Conservation (phyloP, 2,113 vertebrate genomes). For the Psophia crepitans region DNA sequence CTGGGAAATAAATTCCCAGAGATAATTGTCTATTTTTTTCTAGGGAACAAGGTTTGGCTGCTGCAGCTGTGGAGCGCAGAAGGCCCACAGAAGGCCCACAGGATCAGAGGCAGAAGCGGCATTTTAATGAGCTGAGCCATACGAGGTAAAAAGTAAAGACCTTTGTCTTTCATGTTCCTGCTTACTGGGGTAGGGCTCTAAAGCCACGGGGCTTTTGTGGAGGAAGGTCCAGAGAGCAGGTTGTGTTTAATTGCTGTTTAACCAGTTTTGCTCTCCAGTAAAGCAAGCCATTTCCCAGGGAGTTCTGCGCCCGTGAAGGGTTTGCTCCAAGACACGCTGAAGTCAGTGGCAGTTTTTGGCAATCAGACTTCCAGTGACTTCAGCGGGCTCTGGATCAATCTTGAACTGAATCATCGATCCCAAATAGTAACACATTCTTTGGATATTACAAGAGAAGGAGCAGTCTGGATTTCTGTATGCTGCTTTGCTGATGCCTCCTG, state of each 20-base stretch:
- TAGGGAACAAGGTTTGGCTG: conserved; percentile 20
- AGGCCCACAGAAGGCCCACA: conserved; percentile 59
- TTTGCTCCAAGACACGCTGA: neutral
- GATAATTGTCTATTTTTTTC: conserved; percentile 47
- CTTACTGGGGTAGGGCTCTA: neutral
- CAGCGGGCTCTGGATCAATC: neutral
- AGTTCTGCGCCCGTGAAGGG: neutral
- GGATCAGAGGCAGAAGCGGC: conserved; percentile 56
- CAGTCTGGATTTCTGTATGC: neutral
- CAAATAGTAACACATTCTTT: neutral
- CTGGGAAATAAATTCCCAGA: conserved; percentile 59
- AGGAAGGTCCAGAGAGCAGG: neutral
- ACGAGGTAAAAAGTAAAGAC: neutral
- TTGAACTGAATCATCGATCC: neutral
- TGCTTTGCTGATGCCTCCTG: neutral
- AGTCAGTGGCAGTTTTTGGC: neutral
- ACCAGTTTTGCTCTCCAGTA: neutral
- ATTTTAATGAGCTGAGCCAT: neutral
- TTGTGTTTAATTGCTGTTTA: neutral
- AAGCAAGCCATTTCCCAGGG: neutral
- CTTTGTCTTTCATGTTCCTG: neutral
- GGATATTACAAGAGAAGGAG: neutral
- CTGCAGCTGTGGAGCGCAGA: conserved; percentile 38
- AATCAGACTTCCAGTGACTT: neutral
- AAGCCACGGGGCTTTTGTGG: neutral